A percentile compares a stretch with the other conserved stretches of the same genome.
These are phyloP conservation scores for Drosophila nebulosa DNA, from an alignment of 1,140 invertebrate species.

Conservation along the genomic window DNA sequence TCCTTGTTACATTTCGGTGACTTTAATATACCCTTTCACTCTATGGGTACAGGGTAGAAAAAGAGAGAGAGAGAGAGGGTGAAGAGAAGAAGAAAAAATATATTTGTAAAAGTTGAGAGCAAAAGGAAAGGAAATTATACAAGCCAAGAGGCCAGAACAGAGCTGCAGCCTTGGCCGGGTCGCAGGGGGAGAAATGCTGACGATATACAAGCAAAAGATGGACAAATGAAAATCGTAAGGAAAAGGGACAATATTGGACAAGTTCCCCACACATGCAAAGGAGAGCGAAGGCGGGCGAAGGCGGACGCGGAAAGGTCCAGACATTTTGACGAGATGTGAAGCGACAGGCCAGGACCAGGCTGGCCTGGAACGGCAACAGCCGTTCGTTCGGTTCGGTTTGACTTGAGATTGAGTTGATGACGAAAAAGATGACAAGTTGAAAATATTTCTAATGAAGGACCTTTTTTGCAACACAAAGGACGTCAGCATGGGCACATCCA, in stretches of 20 bases:
- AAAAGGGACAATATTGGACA: slow-evolving; percentile 77
- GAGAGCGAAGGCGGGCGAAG: slow-evolving; percentile 12
- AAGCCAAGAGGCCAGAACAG: slow-evolving; percentile 23
- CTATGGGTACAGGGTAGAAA: too few species aligned
- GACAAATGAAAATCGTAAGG: slow-evolving; percentile 74
- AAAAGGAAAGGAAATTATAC: slow-evolving; percentile 18
- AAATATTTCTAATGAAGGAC: slow-evolving; percentile 79
- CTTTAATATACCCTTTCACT: too few species aligned
- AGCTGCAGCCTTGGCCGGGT: background rate
- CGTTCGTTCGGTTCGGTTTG: slow-evolving; percentile 68
- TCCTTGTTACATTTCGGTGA: too few species aligned
- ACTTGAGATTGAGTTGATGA: slow-evolving; percentile 78
- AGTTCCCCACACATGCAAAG: slow-evolving; percentile 44
- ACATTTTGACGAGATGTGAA: slow-evolving; percentile 70
- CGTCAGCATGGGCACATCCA: slow-evolving; percentile 28
- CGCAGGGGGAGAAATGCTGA: slow-evolving; percentile 14
- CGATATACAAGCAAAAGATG: slow-evolving; percentile 66
- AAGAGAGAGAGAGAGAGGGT: background rate
- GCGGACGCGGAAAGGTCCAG: slow-evolving; percentile 7
- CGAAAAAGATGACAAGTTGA: slow-evolving; percentile 77
- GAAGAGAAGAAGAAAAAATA: slow-evolving; percentile 48
- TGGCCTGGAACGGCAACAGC: slow-evolving; percentile 53
- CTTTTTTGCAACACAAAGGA: slow-evolving; percentile 71
- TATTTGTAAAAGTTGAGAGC: slow-evolving; percentile 27
- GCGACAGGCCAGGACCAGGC: slow-evolving; percentile 49